Conservation (phyloP, 2,797 vertebrate genomes). For the Pseudopleuronectes americanus region DNA sequence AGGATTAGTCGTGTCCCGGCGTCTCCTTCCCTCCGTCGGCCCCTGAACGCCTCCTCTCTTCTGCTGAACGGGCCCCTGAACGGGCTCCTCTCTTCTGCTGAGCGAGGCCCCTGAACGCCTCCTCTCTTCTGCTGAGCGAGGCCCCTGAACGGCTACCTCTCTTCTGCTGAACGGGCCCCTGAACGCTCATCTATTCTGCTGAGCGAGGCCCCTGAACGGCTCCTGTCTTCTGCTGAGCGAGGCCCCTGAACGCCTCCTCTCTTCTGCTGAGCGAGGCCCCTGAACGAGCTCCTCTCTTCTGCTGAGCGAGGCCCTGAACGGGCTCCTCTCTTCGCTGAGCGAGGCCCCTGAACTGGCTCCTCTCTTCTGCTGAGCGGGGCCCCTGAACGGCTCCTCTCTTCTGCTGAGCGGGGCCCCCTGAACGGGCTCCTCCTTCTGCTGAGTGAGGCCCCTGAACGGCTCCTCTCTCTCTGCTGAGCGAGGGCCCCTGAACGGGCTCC, state of each 20-base stretch:
- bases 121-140: conserved; percentile 7
- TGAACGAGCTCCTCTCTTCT: conserved; percentile 28
- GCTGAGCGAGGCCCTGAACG: no score
- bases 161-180: not conserved
- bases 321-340: conserved; percentile 17
- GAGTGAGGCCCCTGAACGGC: not conserved
- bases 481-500: not conserved
- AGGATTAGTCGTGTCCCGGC: conserved; percentile 52
- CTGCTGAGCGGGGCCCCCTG: no score
- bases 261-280: not conserved
- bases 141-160: conserved; percentile 26
- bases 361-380: conserved; percentile 3
- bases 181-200: conserved; percentile 21
- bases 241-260: conserved; percentile 30
- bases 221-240: conserved; percentile 7
- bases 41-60: conserved; percentile 46
- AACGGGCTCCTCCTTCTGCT: conserved; percentile 13
- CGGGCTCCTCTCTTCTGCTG: conserved; percentile 19
- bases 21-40: no score
- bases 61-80: no score
- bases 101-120: not conserved
- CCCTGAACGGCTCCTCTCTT: conserved; percentile 28
- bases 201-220: not conserved
- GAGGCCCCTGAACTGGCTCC: conserved; percentile 5
- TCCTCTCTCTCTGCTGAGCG: conserved; percentile 11